A percentile compares a stretch with the other conserved stretches of the same genome.
phyloP scores from a whole-genome alignment of 2,888 invertebrate genomes.

The Oegoconia quadripuncta region DNA sequence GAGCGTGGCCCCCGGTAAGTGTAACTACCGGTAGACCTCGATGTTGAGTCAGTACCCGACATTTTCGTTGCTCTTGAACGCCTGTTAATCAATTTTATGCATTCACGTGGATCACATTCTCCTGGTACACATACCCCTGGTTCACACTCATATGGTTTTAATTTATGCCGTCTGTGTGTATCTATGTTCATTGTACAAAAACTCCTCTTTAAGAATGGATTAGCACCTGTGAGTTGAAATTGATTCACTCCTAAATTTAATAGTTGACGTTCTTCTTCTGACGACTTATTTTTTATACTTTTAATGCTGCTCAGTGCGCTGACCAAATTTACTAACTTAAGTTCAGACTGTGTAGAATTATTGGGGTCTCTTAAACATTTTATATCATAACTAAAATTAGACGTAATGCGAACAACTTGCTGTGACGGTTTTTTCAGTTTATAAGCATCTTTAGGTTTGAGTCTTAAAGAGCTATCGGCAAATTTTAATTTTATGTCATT shows the following conservation, averaged over 20 bases:
- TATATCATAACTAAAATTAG: too few relatives aligned
- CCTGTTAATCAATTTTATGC: slow-evolving; percentile 19
- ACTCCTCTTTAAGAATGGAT: slow-evolving; percentile 23
- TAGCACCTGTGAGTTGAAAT: slow-evolving; percentile 1
- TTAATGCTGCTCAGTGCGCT: too few relatives aligned
- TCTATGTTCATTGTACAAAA: slow-evolving; percentile 34
- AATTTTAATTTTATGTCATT: too few relatives aligned
- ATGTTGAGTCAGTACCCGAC: neutral
- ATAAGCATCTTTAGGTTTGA: too few relatives aligned
- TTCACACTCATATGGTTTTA: slow-evolving; percentile 32
- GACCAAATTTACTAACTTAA: too few relatives aligned
- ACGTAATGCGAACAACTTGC: too few relatives aligned
- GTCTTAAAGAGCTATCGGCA: too few relatives aligned
- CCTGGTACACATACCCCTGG: slow-evolving; percentile 32
- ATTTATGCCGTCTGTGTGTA: slow-evolving; percentile 7
- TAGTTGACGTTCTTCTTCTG: too few relatives aligned
- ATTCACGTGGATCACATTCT: slow-evolving; percentile 35
- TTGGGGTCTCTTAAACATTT: too few relatives aligned
- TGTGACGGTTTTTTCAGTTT: too few relatives aligned
- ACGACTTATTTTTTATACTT: too few relatives aligned
- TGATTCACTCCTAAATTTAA: neutral
- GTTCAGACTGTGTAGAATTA: too few relatives aligned
- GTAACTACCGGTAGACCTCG: neutral
- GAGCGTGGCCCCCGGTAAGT: neutral
- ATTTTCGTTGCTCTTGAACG: slow-evolving; percentile 1